These are phyloP conservation scores for Portevinia maculata DNA, from an alignment of 2,888 invertebrate species.

Conservation along the genomic window DNA sequence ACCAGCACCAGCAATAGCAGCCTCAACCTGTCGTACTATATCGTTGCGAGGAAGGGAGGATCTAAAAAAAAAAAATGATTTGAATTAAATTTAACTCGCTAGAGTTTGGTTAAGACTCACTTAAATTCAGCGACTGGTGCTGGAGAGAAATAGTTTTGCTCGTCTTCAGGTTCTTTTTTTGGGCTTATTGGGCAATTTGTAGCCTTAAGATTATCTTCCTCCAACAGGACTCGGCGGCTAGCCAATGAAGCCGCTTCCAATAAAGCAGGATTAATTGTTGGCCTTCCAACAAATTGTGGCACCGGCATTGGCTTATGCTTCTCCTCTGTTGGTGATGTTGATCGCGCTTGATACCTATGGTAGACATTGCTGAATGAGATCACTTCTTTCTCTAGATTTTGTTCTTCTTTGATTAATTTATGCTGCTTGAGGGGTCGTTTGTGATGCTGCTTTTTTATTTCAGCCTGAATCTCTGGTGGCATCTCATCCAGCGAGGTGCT, in stretches of 20 bases:
- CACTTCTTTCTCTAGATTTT: constrained; percentile 61
- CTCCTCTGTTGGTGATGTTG: constrained; percentile 54
- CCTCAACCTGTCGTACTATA: constrained; percentile 86
- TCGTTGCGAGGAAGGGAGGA: constrained; percentile 79
- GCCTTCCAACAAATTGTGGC: constrained; percentile 52
- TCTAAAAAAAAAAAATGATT: constrained; percentile 71
- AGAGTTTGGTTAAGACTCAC: constrained; percentile 76
- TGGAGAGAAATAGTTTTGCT: constrained; percentile 78
- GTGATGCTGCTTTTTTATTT: constrained; percentile 79
- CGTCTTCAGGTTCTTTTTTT: constrained; percentile 75
- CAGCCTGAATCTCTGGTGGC: constrained; percentile 65
- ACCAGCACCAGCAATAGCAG: constrained; percentile 85
- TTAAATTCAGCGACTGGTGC: constrained; percentile 82
- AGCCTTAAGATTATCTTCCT: constrained; percentile 49
- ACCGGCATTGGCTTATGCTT: constrained; percentile 60
- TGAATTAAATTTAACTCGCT: not conserved
- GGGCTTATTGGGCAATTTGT: constrained; percentile 14
- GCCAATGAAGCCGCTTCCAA: constrained; percentile 81
- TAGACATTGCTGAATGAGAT: constrained; percentile 69
- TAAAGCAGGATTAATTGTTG: constrained; percentile 82
- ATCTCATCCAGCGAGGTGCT: constrained; percentile 68
- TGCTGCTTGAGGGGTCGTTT: constrained; percentile 79
- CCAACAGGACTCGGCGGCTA: constrained; percentile 76
- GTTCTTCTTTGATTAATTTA: constrained; percentile 36
- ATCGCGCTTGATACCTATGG: constrained; percentile 65